Base-by-base conservation (phyloP, 37 sponge, comb jelly and placozoan genomes). In the Petrosia ficiformis region DNA sequence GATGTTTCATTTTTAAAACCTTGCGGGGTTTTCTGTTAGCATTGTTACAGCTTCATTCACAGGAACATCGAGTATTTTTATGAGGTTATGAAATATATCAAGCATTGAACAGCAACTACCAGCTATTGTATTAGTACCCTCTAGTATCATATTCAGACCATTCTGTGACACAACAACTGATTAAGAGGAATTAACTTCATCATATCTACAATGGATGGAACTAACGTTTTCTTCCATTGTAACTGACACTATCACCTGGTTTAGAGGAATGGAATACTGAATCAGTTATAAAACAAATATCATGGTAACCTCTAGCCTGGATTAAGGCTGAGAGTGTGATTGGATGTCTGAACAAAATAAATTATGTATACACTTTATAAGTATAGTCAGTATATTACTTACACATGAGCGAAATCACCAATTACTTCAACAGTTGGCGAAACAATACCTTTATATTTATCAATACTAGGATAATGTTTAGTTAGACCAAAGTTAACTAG, bases 21-120 rank as follows among this genome's bases (percentile, higher is more conserved):
- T 33, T 22, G 84, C 71, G 14, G 86, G 86, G 39, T 70, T 85
- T 30, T 77, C 73, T 44, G 86, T 65, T 5, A 85, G 67, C 86
- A 85, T 85, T 26, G 73, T 39, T 8, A 73, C 73, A 1, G 86
- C 78, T 26, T 71, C 28, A 1, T 73, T 79, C 0, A 71, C 29
- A 30, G 79, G 74, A 33, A 76, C 77, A 8, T 42, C 59, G 34
- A 82, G 70, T 19, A 78, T 68, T 4, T 71, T 21, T 2, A 78
- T 75, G 30, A 82, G 71, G 11, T 24, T 63, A 38, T 68, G 69
- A 4, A 82, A 73, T 21, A 65, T 75, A 25, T 82, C 66, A 42
- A 76, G 25, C 63, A 82, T 39, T 11, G 84, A 67, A 43, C 70
- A 74, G 76, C 84, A 84, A 59, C 84, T 84, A 22, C 84, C 84